Base-by-base conservation (phyloP, 37 sponge, comb jelly and placozoan genomes). In the Bolinopsis microptera region DNA sequence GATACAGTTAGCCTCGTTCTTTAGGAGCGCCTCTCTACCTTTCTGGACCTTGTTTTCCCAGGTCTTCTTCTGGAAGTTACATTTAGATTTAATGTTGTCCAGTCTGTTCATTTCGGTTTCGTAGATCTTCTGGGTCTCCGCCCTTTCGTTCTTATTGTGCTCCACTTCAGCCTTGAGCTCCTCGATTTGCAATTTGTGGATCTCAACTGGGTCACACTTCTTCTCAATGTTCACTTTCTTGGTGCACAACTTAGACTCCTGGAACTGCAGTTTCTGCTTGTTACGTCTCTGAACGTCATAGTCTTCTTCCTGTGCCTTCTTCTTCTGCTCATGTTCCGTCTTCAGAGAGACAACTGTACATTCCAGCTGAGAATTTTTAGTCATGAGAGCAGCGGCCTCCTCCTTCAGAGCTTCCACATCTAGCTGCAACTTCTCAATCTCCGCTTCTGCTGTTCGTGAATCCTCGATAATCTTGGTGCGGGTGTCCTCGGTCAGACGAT, bases 141-240 rank as follows among this genome's bases (percentile, higher is more conserved):
- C 80, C 32, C 80, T 1, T 18, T 77, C 80, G 22, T 13, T 35
- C 80, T 77, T 77, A 36, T 32, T 32, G 33, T 21, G 18, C 80
- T 77, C 80, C 33, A 77, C 80, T 35, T 77, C 33, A 16, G 28
- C 36, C 27, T 27, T 32, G 8, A 77, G 80, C 35, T 77, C 80
- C 80, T 77, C 32, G 36, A 77, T 32, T 34, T 77, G 80, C 35
- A 77, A 36, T 27, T 77, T 77, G 33, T 32, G 27, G 21, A 77
- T 36, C 32, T 77, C 80, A 77, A 77, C 32, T 32, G 27, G 80
- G 35, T 77, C 80, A 77, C 80, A 77, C 35, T 77, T 77, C 80
- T 77, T 77, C 80, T 77, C 80, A 77, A 77, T 77, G 80, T 77
- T 77, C 18, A 77, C 80, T 36, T 77, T 77, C 80, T 77, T 77